Evolutionary conservation across 2,797 vertebrate genomes (phyloP), one percentile per base, ranked within the genome.

Genomic region (Eidolon dupreanum): DNA sequence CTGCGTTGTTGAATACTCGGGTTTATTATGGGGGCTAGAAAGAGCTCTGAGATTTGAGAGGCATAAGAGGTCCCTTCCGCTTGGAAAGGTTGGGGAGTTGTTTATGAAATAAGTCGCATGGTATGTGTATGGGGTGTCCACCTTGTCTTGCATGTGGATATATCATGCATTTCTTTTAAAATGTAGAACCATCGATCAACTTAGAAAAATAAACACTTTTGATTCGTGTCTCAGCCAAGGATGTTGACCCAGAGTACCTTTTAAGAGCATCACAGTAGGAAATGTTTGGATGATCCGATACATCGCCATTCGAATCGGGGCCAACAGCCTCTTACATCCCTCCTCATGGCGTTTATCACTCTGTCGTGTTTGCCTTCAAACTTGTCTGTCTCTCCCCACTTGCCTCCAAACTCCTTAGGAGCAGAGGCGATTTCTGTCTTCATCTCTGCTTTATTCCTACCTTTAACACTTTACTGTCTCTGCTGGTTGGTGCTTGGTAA

Each of bases 331-430:
- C 41, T 68, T 20, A 17, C 57, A 1, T 51, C 33, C 10, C 4
- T n/a, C 10, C 4, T n/a, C 31, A 16, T 19, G 17, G 31, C 8
- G n/a, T 36, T 71, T 36, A 38, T 46, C 24, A 49, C 11, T 38
- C 6, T 51, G 19, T 9, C 53, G 41, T 31, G 83, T 17, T 68
- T 57, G 82, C 8, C 57, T 81, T 46, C 6, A 0, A 65, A 2
- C 26, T 5, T 70, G 6, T 12, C n/a, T 55, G 7, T 65, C 16
- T 74, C 61, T 85, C 3, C 16, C 70, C 53, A 12, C 20, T 93
- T 82, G 93, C 94, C 66, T 96, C 88, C 88, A 66, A 95, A 87
- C 78, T 86, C 93, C 88, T 95, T 82, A 82, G 70, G 49, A 59
- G 12, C 22, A 92, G 33, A 78, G 8, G 36, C 5, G 7, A 33